These are phyloP conservation scores for Potamilus streckersoni DNA, from an alignment of 1,140 invertebrate genomes.

Conservation along the genomic window DNA sequence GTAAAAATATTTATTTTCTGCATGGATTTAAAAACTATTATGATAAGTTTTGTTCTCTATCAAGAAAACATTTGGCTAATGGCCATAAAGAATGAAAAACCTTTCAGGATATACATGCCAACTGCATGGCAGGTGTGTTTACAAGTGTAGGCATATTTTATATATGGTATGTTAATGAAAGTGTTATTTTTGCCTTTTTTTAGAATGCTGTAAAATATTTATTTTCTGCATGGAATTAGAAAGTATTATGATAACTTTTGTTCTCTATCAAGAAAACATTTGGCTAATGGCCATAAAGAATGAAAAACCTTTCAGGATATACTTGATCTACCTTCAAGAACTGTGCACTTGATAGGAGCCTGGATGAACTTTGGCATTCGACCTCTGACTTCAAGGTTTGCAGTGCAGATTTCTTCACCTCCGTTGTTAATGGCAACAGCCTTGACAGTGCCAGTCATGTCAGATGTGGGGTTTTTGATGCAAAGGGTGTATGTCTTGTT, in stretches of 20 bases:
- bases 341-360: conserved; percentile 64
- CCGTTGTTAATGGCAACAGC: conserved; percentile 61
- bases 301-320: not conserved
- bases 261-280: too few relatives aligned
- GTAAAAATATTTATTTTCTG: too few relatives aligned
- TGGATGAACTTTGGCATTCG: conserved; percentile 60
- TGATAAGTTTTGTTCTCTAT: too few relatives aligned
- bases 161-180: too few relatives aligned
- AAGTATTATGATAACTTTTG: too few relatives aligned
- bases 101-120: not conserved
- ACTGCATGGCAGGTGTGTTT: too few relatives aligned
- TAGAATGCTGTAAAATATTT: too few relatives aligned
- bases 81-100: not conserved
- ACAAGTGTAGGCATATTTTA: too few relatives aligned
- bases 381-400: conserved; percentile 60
- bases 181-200: too few relatives aligned
- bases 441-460: conserved; percentile 57
- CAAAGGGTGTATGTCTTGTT: conserved; percentile 52
- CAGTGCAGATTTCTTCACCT: conserved; percentile 57
- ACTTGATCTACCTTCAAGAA: conserved; percentile 59
- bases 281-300: not conserved
- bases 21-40: too few relatives aligned
- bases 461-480: conserved; percentile 52
- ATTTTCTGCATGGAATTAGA: too few relatives aligned
- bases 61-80: not conserved